Conservation (phyloP, 2,888 invertebrate genomes). For the Drosophila antonietae region DNA sequence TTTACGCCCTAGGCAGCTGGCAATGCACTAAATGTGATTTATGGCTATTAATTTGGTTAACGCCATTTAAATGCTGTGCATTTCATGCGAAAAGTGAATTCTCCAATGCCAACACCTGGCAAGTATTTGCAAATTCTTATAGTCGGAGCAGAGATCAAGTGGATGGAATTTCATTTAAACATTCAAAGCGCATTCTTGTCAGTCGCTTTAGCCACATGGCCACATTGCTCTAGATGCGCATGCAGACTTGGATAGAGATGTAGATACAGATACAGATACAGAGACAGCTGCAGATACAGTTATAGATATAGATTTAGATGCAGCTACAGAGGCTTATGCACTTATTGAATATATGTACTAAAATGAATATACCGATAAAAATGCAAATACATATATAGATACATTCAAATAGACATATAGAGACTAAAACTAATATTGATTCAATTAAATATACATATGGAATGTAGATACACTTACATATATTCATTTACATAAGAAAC, state of each 20-base stretch:
- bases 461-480: not conserved
- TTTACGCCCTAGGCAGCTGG: constrained; percentile 33
- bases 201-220: constrained; percentile 16
- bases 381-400: not conserved
- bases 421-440: not conserved
- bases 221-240: constrained; percentile 7
- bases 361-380: not conserved
- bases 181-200: constrained; percentile 51
- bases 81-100: constrained; percentile 18
- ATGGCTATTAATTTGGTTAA: constrained; percentile 65
- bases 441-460: not conserved
- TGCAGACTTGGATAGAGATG: not conserved
- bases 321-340: not conserved
- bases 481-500: not conserved
- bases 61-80: constrained; percentile 32
- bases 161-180: constrained; percentile 66
- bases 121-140: constrained; percentile 55
- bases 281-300: not conserved
- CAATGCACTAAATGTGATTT: constrained; percentile 68
- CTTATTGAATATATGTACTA: not conserved
- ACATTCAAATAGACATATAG: not conserved
- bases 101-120: constrained; percentile 20
- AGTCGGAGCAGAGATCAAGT: constrained; percentile 48
- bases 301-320: not conserved
- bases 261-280: not conserved